Percentiles rank a stretch among this genome's conserved stretches.
Evolutionary conservation across 2,113 vertebrate species (phyloP).

Genomic region (Kryptolebias marmoratus): DNA sequence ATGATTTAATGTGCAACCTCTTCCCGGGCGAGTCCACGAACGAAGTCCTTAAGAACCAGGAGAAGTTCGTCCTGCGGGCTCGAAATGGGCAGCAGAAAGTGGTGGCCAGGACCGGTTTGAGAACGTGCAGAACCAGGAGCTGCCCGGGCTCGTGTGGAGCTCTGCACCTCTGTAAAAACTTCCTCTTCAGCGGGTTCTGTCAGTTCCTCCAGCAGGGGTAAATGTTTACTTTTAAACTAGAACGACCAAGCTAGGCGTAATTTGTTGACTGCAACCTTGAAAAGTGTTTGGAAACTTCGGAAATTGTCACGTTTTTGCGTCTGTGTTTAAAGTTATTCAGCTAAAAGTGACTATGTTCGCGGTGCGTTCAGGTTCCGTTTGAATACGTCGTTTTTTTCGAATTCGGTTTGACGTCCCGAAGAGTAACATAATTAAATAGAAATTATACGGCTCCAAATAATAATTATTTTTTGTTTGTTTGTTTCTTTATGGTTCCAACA

Average conservation of each 20-base stretch:
- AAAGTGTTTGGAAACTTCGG: not conserved
- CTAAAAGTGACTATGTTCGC: too few relatives aligned
- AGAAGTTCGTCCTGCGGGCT: slow-evolving; percentile 4
- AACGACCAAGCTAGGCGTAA: too few relatives aligned
- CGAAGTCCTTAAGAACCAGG: not conserved
- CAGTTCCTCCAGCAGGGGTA: not conserved
- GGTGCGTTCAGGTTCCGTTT: too few relatives aligned
- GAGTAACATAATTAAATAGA: too few relatives aligned
- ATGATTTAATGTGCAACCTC: slow-evolving; percentile 27
- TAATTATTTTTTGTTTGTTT: too few relatives aligned
- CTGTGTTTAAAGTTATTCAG: too few relatives aligned
- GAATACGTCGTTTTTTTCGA: too few relatives aligned
- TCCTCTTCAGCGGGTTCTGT: slow-evolving; percentile 59
- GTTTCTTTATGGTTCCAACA: too few relatives aligned
- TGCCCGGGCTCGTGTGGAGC: slow-evolving; percentile 53
- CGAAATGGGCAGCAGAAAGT: slow-evolving; percentile 38
- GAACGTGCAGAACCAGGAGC: slow-evolving; percentile 53
- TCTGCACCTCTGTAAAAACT: slow-evolving; percentile 76
- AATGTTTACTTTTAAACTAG: not conserved
- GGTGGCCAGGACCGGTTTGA: slow-evolving; percentile 61
- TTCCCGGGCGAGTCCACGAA: accelerated
- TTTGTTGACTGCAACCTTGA: not conserved
- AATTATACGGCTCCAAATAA: too few relatives aligned
- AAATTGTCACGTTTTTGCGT: too few relatives aligned
- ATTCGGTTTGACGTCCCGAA: too few relatives aligned